A percentile compares a stretch with the other conserved stretches of the same genome.
These are phyloP conservation scores for Eospalax fontanierii DNA, from an alignment of 2,797 vertebrate genomes.

Conservation along the genomic window DNA sequence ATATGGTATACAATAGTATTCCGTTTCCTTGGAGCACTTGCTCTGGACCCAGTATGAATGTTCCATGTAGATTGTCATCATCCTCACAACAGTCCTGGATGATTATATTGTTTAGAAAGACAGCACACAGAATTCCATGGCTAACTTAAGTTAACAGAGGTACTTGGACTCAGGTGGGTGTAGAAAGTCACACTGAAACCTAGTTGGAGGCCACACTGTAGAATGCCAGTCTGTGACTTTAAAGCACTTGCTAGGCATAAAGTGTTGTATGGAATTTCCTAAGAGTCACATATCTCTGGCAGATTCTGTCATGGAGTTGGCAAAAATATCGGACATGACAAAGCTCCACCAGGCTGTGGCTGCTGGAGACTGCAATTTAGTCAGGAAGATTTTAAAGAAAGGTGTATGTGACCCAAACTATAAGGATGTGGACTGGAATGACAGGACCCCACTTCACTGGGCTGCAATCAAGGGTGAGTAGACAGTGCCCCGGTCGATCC, in stretches of 20 bases:
- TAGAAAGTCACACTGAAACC: not conserved
- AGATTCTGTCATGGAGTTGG: conserved; percentile 65
- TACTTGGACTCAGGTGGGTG: not conserved
- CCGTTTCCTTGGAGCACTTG: not conserved
- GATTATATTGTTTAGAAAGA: not conserved
- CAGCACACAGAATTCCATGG: not conserved
- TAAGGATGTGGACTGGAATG: conserved; percentile 94
- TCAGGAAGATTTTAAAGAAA: conserved; percentile 90
- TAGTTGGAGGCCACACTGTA: not conserved
- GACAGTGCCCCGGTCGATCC: rapidly evolving
- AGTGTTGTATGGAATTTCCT: not conserved
- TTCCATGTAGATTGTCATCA: not conserved
- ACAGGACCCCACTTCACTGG: conserved; percentile 96
- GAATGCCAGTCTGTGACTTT: not conserved
- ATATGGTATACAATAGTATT: not conserved
- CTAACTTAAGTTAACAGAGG: not conserved
- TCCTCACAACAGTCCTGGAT: not conserved
- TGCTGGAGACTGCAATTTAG: conserved; percentile 89
- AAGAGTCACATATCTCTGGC: not conserved
- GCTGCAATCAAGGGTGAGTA: conserved; percentile 93
- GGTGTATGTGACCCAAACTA: conserved; percentile 93
- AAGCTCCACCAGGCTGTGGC: conserved; percentile 95
- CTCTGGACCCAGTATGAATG: not conserved
- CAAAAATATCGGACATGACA: conserved; percentile 89
- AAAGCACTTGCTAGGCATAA: not conserved